These are phyloP conservation scores for Oryzias melastigma DNA, from an alignment of 2,113 vertebrate genomes.

Conservation along the genomic window DNA sequence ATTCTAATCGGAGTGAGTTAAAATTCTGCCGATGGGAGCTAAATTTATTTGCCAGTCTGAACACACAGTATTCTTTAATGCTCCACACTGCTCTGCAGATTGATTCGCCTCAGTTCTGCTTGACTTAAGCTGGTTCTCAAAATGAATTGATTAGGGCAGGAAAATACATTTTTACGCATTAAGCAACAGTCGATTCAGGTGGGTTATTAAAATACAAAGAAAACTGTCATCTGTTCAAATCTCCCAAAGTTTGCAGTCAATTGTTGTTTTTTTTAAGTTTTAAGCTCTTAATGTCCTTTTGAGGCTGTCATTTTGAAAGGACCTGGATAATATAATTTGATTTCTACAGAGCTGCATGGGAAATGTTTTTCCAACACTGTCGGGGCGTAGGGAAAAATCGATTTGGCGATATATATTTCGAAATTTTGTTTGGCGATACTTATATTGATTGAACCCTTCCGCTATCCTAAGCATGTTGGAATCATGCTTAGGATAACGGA, in stretches of 20 bases:
- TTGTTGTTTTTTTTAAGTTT: slow-evolving; percentile 15
- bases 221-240: slow-evolving; percentile 41
- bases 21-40: slow-evolving; percentile 24
- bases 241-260: slow-evolving; percentile 18
- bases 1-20: slow-evolving; percentile 14
- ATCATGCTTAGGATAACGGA: no score
- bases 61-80: slow-evolving; percentile 26
- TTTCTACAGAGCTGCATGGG: no score
- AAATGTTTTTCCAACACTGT: no score
- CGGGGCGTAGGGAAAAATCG: no score
- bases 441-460: no score
- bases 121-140: slow-evolving; percentile 47
- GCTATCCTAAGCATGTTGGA: no score
- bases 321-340: slow-evolving; percentile 2
- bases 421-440: no score
- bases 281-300: slow-evolving; percentile 22
- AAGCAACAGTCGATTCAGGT: slow-evolving; percentile 56
- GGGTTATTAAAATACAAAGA: slow-evolving; percentile 48
- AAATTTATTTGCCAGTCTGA: slow-evolving; percentile 39
- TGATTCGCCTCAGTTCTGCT: slow-evolving; percentile 46
- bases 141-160: slow-evolving; percentile 54
- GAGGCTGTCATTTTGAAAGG: slow-evolving; percentile 12
- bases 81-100: slow-evolving; percentile 46
- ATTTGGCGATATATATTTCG: no score
- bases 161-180: slow-evolving; percentile 56